Base-by-base conservation (phyloP, 2,888 invertebrate genomes). In the Matsumyia berberina region DNA sequence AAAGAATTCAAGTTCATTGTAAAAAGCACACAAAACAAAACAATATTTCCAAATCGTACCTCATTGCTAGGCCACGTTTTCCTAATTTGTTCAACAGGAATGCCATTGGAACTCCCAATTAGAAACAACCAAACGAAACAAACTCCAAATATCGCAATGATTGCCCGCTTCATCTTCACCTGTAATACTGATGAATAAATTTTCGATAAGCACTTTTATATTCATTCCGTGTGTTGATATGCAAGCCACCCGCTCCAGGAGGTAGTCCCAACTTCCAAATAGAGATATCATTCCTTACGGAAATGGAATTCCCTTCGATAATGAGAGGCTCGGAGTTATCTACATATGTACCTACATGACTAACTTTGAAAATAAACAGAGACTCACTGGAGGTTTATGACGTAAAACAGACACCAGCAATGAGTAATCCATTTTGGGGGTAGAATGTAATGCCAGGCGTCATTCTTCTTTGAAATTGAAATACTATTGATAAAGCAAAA, bases 121-220 rank as follows among this genome's bases (percentile, higher is more conserved):
- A 73, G 29, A 15, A 60, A 39, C 9, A 64, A 15, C 5, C 49
- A 57, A 12, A 62, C 5, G 8, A 62, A 4, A 12, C n/a, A 58
- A 67, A 67, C 19, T 35, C 24, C 60, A n/a, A 73, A 0, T 15
- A 70, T 17, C 4, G 24, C 17, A 1, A 35, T n/a, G 8, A 42
- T 35, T n/a, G 9, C 2, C 9, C 31, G 9, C 77, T 72, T 60
- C 77, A 66, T 72, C 29, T 44, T 67, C 19, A 29, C 29, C 33
- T 49, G 57, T 44, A 33, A 9, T n/a, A 76, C 58, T 67, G 66
- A 37, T 60, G 39, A 66, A 51, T 19, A 58, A 17, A 60, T 39
- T 64, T 4, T 4, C 6, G 9, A 33, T n/a, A 15, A 39, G 31
- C 35, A 51, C 53, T 60, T 76, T 67, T 82, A 82, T 82, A 82